Evolutionary conservation across 2,113 vertebrate species (phyloP), one percentile per base, ranked within the genome.

Genomic region (Tachysurus vachellii): DNA sequence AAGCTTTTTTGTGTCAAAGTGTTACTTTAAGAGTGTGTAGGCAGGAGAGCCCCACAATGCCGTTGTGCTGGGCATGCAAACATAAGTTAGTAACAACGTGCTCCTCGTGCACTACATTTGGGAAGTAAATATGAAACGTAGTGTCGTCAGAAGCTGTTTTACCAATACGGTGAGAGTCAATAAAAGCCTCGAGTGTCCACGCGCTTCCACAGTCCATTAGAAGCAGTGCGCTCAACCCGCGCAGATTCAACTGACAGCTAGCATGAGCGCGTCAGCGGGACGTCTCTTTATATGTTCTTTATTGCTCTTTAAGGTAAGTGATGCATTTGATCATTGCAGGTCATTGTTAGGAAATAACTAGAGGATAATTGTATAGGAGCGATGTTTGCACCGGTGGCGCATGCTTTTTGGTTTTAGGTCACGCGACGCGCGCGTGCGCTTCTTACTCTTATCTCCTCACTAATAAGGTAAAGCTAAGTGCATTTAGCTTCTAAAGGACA

Each of bases 51-150:
- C 91, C 90, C 87, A 90, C 84, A 91, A 93, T 93, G 93, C 94
- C 94, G 92, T 93, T 82, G 93, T 91, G 88, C 90, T 92, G 93
- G 91, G 92, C 12, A 93, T 91, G 94, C 94, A 94, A 95, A 95
- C 93, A 94, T 94, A 94, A 95, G 94, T 93, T 93, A 95, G 94
- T 91, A 92, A 93, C 94, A 94, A 93, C 92, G 94, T 95, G 94
- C 93, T 92, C 90, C 88, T 90, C 16, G 91, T 89, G 89, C 93
- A 91, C 92, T 89, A 93, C 92, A 94, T 90, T 92, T 92, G 91
- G 89, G 89, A 92, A 87, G 91, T 89, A 91, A 88, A 89, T 89
- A 92, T 84, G 91, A 88, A 89, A 88, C 91, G 92, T 92, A 92
- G 92, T 89, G 92, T 91, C 91, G 92, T 87, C 75, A 87, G 80